A percentile compares a stretch with the other conserved stretches of the same genome.
Conservation (phyloP, 2,797 vertebrate genomes). For the Pipistrellus pipistrellus region DNA sequence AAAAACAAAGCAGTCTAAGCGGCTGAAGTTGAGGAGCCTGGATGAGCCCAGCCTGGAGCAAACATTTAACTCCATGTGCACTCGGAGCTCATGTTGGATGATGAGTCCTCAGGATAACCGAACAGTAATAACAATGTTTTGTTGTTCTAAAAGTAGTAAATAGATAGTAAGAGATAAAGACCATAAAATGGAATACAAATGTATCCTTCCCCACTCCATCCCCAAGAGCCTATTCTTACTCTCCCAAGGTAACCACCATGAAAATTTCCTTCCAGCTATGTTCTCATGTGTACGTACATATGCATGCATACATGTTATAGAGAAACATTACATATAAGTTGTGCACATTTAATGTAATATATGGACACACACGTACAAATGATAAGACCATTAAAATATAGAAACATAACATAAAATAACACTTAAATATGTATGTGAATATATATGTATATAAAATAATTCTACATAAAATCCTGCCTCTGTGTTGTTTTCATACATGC, state of each 20-base stretch:
- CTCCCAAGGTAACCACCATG: background rate
- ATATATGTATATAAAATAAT: background rate
- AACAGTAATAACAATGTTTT: background rate
- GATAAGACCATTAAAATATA: background rate
- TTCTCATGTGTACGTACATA: background rate
- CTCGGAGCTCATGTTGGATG: background rate
- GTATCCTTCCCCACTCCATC: background rate
- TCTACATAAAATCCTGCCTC: background rate
- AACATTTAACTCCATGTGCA: background rate
- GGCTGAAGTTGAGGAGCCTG: background rate
- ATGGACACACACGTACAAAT: background rate
- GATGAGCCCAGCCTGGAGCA: background rate
- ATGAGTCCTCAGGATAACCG: background rate
- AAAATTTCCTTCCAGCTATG: background rate
- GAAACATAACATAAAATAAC: background rate
- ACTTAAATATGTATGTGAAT: background rate
- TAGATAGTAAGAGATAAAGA: background rate
- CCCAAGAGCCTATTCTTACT: background rate
- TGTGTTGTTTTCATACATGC: background rate
- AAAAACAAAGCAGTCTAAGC: background rate
- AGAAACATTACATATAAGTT: slow-evolving; percentile 17
- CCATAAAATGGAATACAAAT: background rate
- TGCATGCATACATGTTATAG: background rate
- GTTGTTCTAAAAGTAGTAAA: background rate
- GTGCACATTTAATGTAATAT: background rate